Base-by-base conservation (phyloP, 2,888 invertebrate genomes). In the Helicoverpa assulta region DNA sequence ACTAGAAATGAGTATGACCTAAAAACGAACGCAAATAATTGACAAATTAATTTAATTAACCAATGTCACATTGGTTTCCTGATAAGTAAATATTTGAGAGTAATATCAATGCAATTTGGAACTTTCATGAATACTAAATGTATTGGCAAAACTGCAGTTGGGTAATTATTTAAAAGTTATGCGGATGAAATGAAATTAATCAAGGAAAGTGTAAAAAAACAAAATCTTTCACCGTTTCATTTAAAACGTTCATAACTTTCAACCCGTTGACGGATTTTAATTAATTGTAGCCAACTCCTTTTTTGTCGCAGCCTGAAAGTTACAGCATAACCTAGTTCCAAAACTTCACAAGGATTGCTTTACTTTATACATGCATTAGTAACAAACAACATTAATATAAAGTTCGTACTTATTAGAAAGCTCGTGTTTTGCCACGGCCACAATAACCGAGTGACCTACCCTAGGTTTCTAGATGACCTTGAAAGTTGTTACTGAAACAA, bases 11-110 rank as follows among this genome's bases (percentile, higher is more conserved):
- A 1, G 2, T 1, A 3, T 57, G 47, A 47, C 57, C 57, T 12
- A 59, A 58, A 58, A 54, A 52, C 6, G 18, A 43, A 33, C n/a
- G 26, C n/a, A 29, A 26, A 37, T 29, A 29, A 53, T 21, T 18
- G 19, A 19, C 50, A 70, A 43, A 56, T 40, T 74, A 58, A 68
- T 68, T 59, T 43, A 56, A 70, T 56, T 40, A 60, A 50, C 21
- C 19, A 12, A 63, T 51, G 53, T 53, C 33, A 70, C 57, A 51
- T 61, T 76, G 47, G 57, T 53, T 51, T 56, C 21, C 18, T 7
- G 19, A 47, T 53, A 54, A 21, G 52, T 65, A 58, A 70, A 57
- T 61, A 70, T 43, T 8, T 5, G 26, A 51, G 60, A 53, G 55
- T 61, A 60, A 51, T 43, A 19, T 40, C 2, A 47, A 76, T 51